Evolutionary conservation across 2,797 vertebrate genomes (phyloP), one percentile per base, ranked within the genome.

Genomic region (Bucorvus abyssinicus): DNA sequence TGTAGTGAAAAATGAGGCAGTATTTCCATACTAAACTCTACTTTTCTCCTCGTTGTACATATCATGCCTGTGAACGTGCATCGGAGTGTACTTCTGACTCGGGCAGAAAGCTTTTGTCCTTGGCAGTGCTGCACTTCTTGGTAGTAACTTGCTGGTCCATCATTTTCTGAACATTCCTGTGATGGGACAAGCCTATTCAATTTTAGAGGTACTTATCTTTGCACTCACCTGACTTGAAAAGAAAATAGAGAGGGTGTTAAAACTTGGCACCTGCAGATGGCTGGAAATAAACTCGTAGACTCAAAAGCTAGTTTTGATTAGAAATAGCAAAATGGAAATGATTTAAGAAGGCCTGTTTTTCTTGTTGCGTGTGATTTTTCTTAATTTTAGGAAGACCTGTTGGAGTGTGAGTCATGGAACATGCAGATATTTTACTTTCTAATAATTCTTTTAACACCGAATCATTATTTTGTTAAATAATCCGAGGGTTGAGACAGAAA

Each of bases 41-140:
- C 13, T 77, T 86, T 91, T 79, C 55, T 75, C 38, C 22, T 80
- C 0, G 0, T 64, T 71, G 2, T 44, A 40, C 91, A 49, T 27
- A 9, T n/a, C 21, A 0, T 77, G 65, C 40, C 32, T 56, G 0
- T 57, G 55, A 50, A n/a, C 1, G 0, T 23, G 12, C 32, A 8
- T 2, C 17, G 5, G 19, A 70, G 13, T 49, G 5, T 23, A 10
- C 24, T 85, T 57, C 60, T 91, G 64, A 77, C 32, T 50, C 21
- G 5, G 64, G 30, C 64, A 74, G 40, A 81, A 75, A 65, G 59
- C 20, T 49, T 67, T 76, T 0, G 0, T 50, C 14, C 57, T 78
- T 75, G 67, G 59, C 52, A 61, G 0, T 61, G 50, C 47, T 78
- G 59, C 30, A 30, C 5, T 29, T 47, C 52, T 64, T n/a, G 53